A percentile compares a stretch with the other conserved stretches of the same genome.
phyloP scores from a whole-genome alignment of 2,113 vertebrate species.

The Brienomyrus longianalis region DNA sequence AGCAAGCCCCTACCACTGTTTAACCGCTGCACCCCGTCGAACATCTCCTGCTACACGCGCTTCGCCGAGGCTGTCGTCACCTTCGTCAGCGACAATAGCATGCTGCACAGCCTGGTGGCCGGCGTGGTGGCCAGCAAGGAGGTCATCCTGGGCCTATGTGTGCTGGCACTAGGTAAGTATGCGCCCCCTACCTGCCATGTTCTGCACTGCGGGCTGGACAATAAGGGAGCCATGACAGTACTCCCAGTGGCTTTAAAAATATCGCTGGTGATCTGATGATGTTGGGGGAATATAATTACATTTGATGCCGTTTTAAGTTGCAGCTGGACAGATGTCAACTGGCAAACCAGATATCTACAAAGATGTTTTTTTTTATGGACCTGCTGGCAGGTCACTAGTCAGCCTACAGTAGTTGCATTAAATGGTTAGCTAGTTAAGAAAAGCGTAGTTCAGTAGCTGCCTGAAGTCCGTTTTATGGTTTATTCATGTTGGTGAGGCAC shows the following conservation, averaged over 20 bases:
- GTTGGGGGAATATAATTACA: not conserved
- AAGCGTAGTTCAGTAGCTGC: not conserved
- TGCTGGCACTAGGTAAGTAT: constrained; percentile 87
- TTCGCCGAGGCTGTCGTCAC: constrained; percentile 95
- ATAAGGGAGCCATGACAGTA: not conserved
- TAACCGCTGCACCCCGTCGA: constrained; percentile 95
- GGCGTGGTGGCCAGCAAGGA: constrained; percentile 95
- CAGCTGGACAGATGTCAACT: not conserved
- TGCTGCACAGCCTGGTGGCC: constrained; percentile 91
- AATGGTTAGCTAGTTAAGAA: not conserved
- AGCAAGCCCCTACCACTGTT: constrained; percentile 87
- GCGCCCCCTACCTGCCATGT: not conserved
- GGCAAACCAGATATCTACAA: not conserved
- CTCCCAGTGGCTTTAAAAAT: not conserved
- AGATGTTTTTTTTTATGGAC: not conserved
- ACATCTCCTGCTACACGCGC: constrained; percentile 91
- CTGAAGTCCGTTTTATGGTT: not conserved
- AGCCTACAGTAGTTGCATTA: not conserved
- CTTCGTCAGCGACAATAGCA: constrained; percentile 91
- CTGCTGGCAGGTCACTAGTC: not conserved
- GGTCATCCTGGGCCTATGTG: constrained; percentile 95
- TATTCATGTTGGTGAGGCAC: not conserved
- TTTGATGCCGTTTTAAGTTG: not conserved
- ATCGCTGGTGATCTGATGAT: not conserved
- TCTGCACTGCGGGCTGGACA: not conserved